These are phyloP conservation scores for Xyrauchen texanus DNA, from an alignment of 2,113 vertebrate species.

Conservation along the genomic window DNA sequence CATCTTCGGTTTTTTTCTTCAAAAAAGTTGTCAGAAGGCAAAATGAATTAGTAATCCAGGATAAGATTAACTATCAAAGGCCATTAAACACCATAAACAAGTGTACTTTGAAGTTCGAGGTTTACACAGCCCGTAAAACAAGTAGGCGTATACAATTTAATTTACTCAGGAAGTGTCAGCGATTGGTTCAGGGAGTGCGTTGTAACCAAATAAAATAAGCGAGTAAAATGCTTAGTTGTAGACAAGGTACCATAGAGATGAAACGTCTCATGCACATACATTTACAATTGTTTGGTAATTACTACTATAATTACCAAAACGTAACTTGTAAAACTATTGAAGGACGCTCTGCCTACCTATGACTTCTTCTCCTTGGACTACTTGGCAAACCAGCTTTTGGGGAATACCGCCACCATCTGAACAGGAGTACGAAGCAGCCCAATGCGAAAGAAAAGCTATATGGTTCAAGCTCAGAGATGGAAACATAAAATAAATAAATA, in stretches of 20 bases:
- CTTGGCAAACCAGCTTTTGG: too few species aligned
- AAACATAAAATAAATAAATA: too few species aligned
- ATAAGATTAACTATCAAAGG: neutral
- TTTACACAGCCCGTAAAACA: neutral
- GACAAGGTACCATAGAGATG: neutral
- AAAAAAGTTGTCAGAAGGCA: neutral
- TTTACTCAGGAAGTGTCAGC: constrained; percentile 25
- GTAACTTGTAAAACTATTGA: neutral
- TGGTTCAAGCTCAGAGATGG: too few species aligned
- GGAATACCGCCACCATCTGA: too few species aligned
- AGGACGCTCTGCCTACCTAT: neutral
- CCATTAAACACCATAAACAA: neutral
- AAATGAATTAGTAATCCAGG: too few species aligned
- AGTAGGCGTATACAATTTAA: neutral
- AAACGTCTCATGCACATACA: neutral
- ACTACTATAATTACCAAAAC: neutral
- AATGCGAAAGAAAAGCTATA: too few species aligned
- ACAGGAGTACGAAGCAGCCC: too few species aligned
- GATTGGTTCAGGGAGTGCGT: constrained; percentile 1
- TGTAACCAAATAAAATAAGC: neutral
- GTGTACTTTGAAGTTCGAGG: neutral
- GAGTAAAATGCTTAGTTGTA: neutral
- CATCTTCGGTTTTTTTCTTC: constrained; percentile 66
- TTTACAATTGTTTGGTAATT: neutral
- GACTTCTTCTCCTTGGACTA: too few species aligned